Evolutionary conservation across 1,140 invertebrate genomes (phyloP).

Genomic region (Drosophila sechellia): DNA sequence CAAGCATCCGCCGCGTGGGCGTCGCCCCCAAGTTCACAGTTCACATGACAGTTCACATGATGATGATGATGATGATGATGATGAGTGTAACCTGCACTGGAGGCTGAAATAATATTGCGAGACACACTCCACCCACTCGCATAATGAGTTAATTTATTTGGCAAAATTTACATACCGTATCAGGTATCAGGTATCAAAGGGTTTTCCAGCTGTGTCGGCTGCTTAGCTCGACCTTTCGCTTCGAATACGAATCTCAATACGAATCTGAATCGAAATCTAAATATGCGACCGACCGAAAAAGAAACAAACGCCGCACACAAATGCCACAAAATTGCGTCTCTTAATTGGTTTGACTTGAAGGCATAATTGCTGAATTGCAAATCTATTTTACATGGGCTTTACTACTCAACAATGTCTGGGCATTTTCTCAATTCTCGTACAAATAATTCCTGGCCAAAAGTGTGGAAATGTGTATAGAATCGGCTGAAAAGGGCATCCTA

Average conservation of each 20-base stretch:
- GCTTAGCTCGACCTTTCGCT: background rate
- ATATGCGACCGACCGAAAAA: background rate
- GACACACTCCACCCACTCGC: conserved; percentile 9
- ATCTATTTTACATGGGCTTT: background rate
- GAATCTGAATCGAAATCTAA: too few species aligned
- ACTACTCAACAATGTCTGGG: conserved; percentile 4
- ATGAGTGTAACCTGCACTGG: conserved; percentile 22
- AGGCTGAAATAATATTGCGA: conserved; percentile 20
- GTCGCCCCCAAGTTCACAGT: conserved; percentile 46
- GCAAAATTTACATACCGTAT: conserved; percentile 17
- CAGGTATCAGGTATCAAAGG: conserved; percentile 16
- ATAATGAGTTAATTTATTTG: conserved; percentile 27
- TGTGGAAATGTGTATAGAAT: background rate
- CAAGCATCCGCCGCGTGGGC: conserved; percentile 46
- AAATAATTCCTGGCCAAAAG: background rate
- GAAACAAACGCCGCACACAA: background rate
- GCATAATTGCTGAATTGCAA: conserved; percentile 10
- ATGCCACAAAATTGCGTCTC: background rate
- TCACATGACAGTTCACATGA: conserved; percentile 36
- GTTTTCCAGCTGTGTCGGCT: background rate
- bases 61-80: background rate
- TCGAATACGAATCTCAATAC: background rate
- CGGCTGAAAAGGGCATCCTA: background rate
- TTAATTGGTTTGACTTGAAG: background rate
- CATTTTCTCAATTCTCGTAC: background rate